Percentiles rank a stretch among this genome's conserved stretches.
phyloP scores from a whole-genome alignment of 2,797 vertebrate genomes.

The Macroramphosus scolopax region DNA sequence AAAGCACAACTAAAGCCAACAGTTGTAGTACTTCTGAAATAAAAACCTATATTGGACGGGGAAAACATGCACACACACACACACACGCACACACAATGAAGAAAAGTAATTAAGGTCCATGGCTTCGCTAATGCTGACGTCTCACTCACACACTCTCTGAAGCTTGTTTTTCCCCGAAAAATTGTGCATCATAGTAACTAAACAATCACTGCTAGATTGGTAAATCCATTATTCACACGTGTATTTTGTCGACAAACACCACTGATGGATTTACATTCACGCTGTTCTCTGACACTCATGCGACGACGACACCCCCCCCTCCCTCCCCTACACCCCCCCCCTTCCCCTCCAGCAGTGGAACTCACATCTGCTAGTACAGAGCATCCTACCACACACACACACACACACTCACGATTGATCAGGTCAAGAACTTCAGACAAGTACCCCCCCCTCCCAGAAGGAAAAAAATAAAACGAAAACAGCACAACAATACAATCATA shows the following conservation, averaged over 20 bases:
- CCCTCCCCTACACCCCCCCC: too few species aligned
- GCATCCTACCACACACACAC: conserved; percentile 63
- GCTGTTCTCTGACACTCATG: too few species aligned
- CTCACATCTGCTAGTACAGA: conserved; percentile 75
- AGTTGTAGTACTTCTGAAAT: conserved; percentile 68
- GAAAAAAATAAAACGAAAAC: conserved; percentile 80
- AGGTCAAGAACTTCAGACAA: conserved; percentile 92
- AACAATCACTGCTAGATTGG: conserved; percentile 72
- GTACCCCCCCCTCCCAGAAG: conserved; percentile 60
- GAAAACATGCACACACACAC: conserved; percentile 31
- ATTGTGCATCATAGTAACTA: conserved; percentile 74
- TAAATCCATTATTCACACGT: conserved; percentile 62
- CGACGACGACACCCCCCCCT: too few species aligned
- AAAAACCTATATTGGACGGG: conserved; percentile 50
- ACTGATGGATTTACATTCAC: conserved; percentile 75
- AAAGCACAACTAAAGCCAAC: conserved; percentile 63
- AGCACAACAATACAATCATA: conserved; percentile 99
- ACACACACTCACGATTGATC: conserved; percentile 86
- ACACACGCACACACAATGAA: conserved; percentile 42
- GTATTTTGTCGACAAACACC: conserved; percentile 49
- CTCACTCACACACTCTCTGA: conserved; percentile 58
- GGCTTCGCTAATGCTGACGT: conserved; percentile 81
- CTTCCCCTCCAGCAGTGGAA: conserved; percentile 18
- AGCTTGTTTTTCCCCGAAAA: conserved; percentile 51
- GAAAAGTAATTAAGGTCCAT: conserved; percentile 83